Evolutionary conservation across 1,140 invertebrate species (phyloP).

Genomic region (Drosophila burlai): DNA sequence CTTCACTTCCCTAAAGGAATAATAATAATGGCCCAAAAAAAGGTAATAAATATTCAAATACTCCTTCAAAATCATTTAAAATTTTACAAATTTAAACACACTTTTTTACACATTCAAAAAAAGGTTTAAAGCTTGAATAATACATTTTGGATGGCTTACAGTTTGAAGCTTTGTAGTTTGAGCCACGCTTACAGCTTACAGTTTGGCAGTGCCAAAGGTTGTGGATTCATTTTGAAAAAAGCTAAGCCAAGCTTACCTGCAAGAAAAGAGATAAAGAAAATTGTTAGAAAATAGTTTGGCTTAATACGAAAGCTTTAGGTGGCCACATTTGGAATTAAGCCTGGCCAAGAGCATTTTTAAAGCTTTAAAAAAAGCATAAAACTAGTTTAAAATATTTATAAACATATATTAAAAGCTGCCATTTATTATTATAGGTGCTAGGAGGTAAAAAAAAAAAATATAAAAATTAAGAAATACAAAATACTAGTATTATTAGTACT

Average conservation of each 20-base stretch:
- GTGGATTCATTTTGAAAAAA: constrained; percentile 4
- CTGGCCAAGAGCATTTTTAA: neutral
- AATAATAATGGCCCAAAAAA: neutral
- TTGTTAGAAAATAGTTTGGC: neutral
- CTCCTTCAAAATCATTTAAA: no score
- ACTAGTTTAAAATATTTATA: neutral
- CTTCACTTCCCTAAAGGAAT: neutral
- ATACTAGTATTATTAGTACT: no score
- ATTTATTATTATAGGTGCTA: neutral
- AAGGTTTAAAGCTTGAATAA: constrained; percentile 5
- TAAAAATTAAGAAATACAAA: neutral
- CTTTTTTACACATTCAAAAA: neutral
- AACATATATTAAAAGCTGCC: neutral
- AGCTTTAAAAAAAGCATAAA: constrained; percentile 7
- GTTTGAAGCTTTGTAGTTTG: neutral
- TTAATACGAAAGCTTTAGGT: constrained; percentile 5
- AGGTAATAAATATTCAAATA: neutral
- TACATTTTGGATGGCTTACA: constrained; percentile 9
- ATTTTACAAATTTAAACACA: neutral
- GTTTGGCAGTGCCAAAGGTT: constrained; percentile 7
- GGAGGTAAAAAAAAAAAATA: neutral
- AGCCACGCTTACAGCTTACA: constrained; percentile 8
- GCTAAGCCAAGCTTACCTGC: constrained; percentile 45
- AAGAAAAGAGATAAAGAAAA: constrained; percentile 18
- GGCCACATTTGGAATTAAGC: neutral